Base-by-base conservation (phyloP, 37 sponge, comb jelly and placozoan genomes). In the Amphimedon queenslandica region DNA sequence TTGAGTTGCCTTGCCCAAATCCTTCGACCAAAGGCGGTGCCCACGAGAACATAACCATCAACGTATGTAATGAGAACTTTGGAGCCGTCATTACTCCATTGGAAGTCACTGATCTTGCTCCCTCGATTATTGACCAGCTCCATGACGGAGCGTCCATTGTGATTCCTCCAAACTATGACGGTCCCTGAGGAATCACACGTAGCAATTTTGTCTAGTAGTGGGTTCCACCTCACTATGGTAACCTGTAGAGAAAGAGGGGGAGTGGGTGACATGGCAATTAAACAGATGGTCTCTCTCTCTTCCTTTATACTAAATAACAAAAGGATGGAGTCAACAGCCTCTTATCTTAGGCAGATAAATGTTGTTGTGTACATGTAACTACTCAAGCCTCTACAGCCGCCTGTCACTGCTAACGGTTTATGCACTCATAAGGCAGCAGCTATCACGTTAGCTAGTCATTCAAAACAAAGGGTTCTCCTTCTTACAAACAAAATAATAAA, bases 81-180 rank as follows among this genome's bases (percentile, higher is more conserved):
- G 63, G 75, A 82, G 32, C 94, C 94, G 53, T 94, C 91, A 60
- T 82, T 86, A 63, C 87, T 86, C 94, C 94, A 94, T 75, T 86
- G 83, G 66, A 94, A 94, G 57, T 90, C 87, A 70, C 88, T 87
- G 55, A 94, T 89, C 39, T 91, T 57, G 5, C 78, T 83, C 32
- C 91, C 91, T 25, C 90, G 35, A 74, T 94, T 90, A 77, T 94
- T 94, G 74, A 94, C 94, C 42, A 94, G 80, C 36, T 94, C 94
- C 87, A 94, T 94, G 47, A 87, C 82, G 13, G 90, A 90, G n/a
- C 94, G 76, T 5, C 94, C 94, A 63, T 90, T 82, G 70, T 94
- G 83, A 57, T 88, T 88, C 33, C 83, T 47, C 94, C 94, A 94
- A 41, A 94, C 94, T 4, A 94, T 89, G 39, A 94, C 90, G 0